Base-by-base conservation (phyloP, 2,113 vertebrate species). In the Oryzias woworae region DNA sequence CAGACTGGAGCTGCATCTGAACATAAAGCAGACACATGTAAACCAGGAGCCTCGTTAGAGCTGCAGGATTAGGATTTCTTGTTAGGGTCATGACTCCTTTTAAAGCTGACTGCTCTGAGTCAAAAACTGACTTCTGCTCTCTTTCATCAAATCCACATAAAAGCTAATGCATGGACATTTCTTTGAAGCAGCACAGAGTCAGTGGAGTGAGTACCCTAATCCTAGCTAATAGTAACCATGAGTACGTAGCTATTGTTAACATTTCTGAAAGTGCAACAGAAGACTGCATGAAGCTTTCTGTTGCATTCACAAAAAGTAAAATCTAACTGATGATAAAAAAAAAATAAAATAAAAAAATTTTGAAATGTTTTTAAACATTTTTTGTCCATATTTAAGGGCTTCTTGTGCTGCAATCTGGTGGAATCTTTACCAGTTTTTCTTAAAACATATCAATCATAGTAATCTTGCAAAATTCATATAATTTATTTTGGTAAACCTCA, bases 101-200 rank as follows among this genome's bases (percentile, higher is more conserved):
- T 75, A n/a, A 62, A 61, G 14, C 22, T 18, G 42, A 58, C 16
- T 10, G 15, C 60, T 77, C 47, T 48, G 28, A 65, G 59, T 61
- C 51, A 58, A 61, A 73, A 66, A 57, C 44, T 62, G 18, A 70
- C 54, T 63, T 78, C 61, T 49, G 58, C 49, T 73, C 41, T 55
- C 45, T 61, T 57, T 71, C 13, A 49, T 60, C 48, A 81, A 74
- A 77, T 67, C 74, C 69, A 62, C 55, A 65, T 64, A 42, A 68
- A 67, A 68, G 59, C 70, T 67, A 55, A 22, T 55, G 8, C 36
- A 22, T 48, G 57, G 44, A 54, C 47, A 73, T 69, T 47, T 63
- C 45, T 50, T 28, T 28, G 15, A 3, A 45, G 43, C 12, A 31
- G 41, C 62, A 44, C 49, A 44, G 15, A 48, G 51, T 17, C 51